These are phyloP conservation scores for Quadroppia sp. DNA, from an alignment of 2,888 invertebrate species.

Conservation along the genomic window DNA sequence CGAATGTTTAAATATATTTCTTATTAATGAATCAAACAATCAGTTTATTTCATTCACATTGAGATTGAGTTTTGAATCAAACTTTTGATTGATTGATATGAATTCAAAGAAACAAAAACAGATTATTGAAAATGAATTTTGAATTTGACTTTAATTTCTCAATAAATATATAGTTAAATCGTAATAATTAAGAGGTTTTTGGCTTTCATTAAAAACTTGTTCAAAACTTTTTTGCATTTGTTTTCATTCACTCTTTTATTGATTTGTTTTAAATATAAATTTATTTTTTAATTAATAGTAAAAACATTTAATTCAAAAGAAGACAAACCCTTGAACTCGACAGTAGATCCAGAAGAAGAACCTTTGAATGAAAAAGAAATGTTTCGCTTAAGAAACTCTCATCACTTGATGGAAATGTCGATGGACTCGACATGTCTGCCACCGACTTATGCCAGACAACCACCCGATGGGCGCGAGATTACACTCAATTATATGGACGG, in stretches of 20 bases:
- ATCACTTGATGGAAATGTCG: not conserved
- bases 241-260: not conserved
- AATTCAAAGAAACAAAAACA: not conserved
- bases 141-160: not conserved
- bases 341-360: not conserved
- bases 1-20: not conserved
- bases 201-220: too few species aligned
- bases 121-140: not conserved
- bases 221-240: too few species aligned
- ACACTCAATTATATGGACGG: slow-evolving; percentile 13
- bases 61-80: not conserved
- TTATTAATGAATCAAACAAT: slow-evolving; percentile 20
- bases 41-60: not conserved
- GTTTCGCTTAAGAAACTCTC: not conserved
- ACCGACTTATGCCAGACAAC: slow-evolving; percentile 63
- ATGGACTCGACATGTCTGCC: slow-evolving; percentile 47
- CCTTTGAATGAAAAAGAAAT: not conserved
- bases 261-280: not conserved
- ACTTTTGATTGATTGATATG: not conserved
- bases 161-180: not conserved
- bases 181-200: too few species aligned
- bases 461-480: slow-evolving; percentile 71
- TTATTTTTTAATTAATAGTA: not conserved
- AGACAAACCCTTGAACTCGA: not conserved
- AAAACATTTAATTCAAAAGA: not conserved